A percentile compares a stretch with the other conserved stretches of the same genome.
Conservation (phyloP, 2,888 invertebrate genomes). For the Meghimatium bilineatum region DNA sequence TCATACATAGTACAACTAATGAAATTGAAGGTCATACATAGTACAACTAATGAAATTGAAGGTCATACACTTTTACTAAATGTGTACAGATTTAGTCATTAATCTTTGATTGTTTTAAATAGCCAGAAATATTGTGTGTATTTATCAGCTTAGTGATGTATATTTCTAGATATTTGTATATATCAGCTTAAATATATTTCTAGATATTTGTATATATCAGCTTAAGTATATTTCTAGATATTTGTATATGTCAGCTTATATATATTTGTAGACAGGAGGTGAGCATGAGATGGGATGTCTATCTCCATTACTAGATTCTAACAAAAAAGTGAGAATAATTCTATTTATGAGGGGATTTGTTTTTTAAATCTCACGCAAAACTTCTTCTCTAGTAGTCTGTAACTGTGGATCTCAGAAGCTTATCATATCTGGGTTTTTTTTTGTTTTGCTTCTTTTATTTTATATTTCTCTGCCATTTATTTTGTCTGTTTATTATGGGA, state of each 20-base stretch:
- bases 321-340: neutral
- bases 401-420: neutral
- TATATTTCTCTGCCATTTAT: neutral
- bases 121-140: too few species aligned
- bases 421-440: neutral
- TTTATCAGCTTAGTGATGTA: too few species aligned
- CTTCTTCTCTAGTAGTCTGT: neutral
- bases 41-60: too few species aligned
- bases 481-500: neutral
- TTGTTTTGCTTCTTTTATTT: neutral
- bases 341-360: neutral
- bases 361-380: neutral
- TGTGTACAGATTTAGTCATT: neutral
- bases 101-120: neutral
- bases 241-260: neutral
- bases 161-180: too few species aligned
- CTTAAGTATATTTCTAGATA: too few species aligned
- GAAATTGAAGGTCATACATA: too few species aligned
- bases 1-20: too few species aligned
- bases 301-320: neutral
- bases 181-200: too few species aligned
- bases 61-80: too few species aligned
- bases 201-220: neutral
- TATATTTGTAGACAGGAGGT: slow-evolving; percentile 2
- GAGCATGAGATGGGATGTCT: neutral